These are phyloP conservation scores for Calcarius lapponicus DNA, from an alignment of 2,797 vertebrate species.

Conservation along the genomic window DNA sequence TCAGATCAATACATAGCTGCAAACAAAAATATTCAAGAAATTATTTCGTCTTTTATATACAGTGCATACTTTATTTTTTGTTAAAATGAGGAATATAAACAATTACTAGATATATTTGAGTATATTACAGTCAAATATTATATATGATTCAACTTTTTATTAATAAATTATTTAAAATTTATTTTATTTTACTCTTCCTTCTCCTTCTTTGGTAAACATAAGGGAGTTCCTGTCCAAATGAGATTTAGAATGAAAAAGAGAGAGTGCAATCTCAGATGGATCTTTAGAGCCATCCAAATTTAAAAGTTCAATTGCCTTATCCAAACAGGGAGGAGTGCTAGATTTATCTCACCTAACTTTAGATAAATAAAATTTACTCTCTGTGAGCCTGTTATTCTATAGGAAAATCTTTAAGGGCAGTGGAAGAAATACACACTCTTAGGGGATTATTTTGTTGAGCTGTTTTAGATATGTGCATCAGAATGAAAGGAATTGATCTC, in stretches of 20 bases:
- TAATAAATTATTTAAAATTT: not conserved
- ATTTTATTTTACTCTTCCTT: not conserved
- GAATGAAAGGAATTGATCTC: not conserved
- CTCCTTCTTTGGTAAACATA: not conserved
- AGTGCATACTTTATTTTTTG: not conserved
- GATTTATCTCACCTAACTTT: not conserved
- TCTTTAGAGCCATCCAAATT: not conserved
- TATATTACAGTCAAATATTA: not conserved
- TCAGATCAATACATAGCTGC: not conserved
- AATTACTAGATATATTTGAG: not conserved
- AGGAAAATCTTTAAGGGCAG: not conserved
- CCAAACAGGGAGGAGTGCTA: not conserved
- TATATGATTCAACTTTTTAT: not conserved
- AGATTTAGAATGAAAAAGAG: not conserved
- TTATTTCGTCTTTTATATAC: not conserved
- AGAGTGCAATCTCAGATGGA: not conserved
- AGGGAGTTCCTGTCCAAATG: not conserved
- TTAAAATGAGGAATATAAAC: not conserved
- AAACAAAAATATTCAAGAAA: not conserved
- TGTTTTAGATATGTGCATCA: not conserved
- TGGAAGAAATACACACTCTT: not conserved
- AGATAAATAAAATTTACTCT: not conserved
- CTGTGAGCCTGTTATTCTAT: not conserved
- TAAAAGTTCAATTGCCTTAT: not conserved
- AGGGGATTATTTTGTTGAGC: not conserved